Percentiles rank a stretch among this genome's conserved stretches.
Conservation (phyloP, 2,797 vertebrate species). For the Lacerta agilis region DNA sequence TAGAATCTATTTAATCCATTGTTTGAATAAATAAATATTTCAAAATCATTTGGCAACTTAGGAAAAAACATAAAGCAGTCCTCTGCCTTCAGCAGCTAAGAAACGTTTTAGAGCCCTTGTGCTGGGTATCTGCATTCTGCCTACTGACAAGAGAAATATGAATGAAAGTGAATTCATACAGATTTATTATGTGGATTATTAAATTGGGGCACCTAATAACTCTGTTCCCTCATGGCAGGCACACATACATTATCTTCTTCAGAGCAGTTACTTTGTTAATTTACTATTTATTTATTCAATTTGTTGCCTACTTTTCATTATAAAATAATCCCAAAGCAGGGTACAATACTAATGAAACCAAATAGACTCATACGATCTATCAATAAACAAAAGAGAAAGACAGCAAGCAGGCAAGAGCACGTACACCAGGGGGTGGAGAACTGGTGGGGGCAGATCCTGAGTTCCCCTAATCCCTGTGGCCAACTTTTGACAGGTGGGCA, state of each 20-base stretch:
- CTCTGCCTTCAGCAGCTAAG: background rate
- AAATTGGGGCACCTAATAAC: background rate
- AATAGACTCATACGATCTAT: too few relatives aligned
- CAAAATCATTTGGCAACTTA: background rate
- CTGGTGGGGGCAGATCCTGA: too few relatives aligned
- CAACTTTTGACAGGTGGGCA: too few relatives aligned
- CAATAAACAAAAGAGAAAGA: too few relatives aligned
- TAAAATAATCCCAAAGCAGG: too few relatives aligned
- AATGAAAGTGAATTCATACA: background rate
- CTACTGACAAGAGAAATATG: background rate
- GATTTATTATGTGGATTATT: constrained; percentile 17
- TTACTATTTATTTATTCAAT: background rate
- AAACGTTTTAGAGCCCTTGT: background rate
- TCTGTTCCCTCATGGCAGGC: background rate
- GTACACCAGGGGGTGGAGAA: too few relatives aligned
- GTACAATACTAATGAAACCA: too few relatives aligned
- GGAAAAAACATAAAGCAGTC: background rate
- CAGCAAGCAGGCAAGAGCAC: too few relatives aligned
- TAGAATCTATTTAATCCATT: background rate
- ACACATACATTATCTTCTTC: background rate
- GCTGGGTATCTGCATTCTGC: background rate
- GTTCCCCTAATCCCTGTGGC: too few relatives aligned
- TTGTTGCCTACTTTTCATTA: background rate
- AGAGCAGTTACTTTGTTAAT: background rate
- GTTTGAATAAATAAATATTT: background rate